phyloP scores from a whole-genome alignment of 1,140 invertebrate species.

The Drosophila ironensis region DNA sequence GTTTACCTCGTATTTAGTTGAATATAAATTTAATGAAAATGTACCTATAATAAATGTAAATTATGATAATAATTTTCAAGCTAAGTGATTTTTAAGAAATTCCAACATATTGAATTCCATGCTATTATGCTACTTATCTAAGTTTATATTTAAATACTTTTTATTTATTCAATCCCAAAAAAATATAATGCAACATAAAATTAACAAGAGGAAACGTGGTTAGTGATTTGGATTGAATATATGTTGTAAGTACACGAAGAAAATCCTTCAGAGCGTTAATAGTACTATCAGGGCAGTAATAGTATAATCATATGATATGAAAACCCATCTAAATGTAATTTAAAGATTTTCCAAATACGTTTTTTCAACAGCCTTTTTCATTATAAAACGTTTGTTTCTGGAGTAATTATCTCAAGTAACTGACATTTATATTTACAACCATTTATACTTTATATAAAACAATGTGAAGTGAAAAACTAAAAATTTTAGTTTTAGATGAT shows the following conservation, averaged over 20 bases:
- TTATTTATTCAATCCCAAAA: slow-evolving; percentile 36
- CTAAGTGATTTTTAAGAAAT: slow-evolving; percentile 47
- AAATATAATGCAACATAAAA: slow-evolving; percentile 28
- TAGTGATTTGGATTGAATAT: slow-evolving; percentile 77
- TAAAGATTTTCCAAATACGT: slow-evolving; percentile 2
- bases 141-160: slow-evolving; percentile 19
- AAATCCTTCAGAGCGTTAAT: slow-evolving; percentile 36
- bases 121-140: slow-evolving; percentile 5
- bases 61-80: slow-evolving; percentile 74
- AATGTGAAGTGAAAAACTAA: slow-evolving; percentile 1
- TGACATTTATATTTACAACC: too few relatives aligned
- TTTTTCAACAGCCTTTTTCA: slow-evolving; percentile 19
- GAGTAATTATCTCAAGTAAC: too few relatives aligned
- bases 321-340: slow-evolving; percentile 39
- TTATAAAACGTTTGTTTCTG: too few relatives aligned
- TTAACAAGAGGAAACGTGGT: slow-evolving; percentile 76
- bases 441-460: too few relatives aligned
- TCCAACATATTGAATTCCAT: background rate
- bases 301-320: slow-evolving; percentile 35
- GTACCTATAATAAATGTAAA: slow-evolving; percentile 79
- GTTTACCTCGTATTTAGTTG: slow-evolving; percentile 62
- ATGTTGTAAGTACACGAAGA: slow-evolving; percentile 55
- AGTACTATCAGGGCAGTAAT: slow-evolving; percentile 10
- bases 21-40: slow-evolving; percentile 66
- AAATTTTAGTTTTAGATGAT: slow-evolving; percentile 10